Percentiles rank a stretch among this genome's conserved stretches.
Conservation (phyloP, 2,797 vertebrate species). For the Salarias fasciatus region DNA sequence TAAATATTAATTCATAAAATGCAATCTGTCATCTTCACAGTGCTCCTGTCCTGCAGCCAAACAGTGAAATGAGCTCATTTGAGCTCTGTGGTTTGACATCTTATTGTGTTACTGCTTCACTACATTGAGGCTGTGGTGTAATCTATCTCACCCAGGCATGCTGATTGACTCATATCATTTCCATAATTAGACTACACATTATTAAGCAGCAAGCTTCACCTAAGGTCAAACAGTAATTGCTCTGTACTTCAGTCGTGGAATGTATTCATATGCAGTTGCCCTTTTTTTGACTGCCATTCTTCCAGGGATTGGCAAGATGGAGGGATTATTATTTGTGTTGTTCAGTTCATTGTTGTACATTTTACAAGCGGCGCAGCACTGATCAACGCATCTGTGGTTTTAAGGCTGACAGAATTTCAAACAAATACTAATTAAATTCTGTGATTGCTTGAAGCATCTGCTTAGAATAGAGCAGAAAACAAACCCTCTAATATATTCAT, state of each 20-base stretch:
- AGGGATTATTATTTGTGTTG: slow-evolving; percentile 36
- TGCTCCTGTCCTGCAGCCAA: neutral
- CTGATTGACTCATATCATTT: slow-evolving; percentile 28
- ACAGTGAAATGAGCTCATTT: neutral
- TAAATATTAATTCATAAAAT: too few relatives aligned
- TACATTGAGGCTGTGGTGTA: neutral
- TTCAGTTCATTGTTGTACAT: too few relatives aligned
- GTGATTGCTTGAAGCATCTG: neutral
- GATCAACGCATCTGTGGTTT: slow-evolving; percentile 23
- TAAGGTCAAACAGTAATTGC: slow-evolving; percentile 41
- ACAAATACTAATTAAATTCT: slow-evolving; percentile 12
- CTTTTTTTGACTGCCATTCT: slow-evolving; percentile 7
- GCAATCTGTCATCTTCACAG: too few relatives aligned
- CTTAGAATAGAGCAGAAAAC: neutral
- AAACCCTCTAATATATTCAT: too few relatives aligned
- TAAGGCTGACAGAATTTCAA: slow-evolving; percentile 18
- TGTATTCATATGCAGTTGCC: neutral
- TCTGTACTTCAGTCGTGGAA: slow-evolving; percentile 29
- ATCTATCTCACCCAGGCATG: neutral
- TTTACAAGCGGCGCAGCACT: neutral
- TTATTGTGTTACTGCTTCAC: neutral
- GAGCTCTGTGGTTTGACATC: neutral
- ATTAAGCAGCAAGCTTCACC: slow-evolving; percentile 27
- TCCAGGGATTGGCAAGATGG: slow-evolving; percentile 19
- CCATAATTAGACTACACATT: slow-evolving; percentile 32